A percentile compares a stretch with the other conserved stretches of the same genome.
phyloP scores from a whole-genome alignment of 1,140 invertebrate species.

The Diorhabda sublineata region DNA sequence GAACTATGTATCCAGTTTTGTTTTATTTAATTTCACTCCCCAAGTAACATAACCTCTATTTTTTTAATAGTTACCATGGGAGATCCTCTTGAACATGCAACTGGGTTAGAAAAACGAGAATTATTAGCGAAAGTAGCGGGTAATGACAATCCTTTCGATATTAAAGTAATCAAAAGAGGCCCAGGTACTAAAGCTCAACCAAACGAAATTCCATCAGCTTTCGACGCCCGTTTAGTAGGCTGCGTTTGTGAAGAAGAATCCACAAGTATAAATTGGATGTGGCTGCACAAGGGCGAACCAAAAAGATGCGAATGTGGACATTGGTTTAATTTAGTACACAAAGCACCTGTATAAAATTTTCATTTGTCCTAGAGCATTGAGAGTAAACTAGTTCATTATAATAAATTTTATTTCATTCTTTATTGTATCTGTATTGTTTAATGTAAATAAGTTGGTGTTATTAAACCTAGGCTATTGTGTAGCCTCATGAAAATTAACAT shows the following conservation, averaged over 20 bases:
- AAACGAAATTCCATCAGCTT: slow-evolving; percentile 84
- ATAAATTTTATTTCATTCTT: slow-evolving; percentile 12
- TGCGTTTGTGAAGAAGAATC: slow-evolving; percentile 96
- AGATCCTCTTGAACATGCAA: slow-evolving; percentile 87
- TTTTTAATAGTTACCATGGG: slow-evolving; percentile 58
- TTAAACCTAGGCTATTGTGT: background rate
- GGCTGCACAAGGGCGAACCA: slow-evolving; percentile 80
- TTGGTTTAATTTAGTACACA: slow-evolving; percentile 90
- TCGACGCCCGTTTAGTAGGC: slow-evolving; percentile 84
- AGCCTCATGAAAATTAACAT: too few relatives aligned
- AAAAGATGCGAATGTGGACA: slow-evolving; percentile 92
- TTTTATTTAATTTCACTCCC: background rate
- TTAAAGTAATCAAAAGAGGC: slow-evolving; percentile 74
- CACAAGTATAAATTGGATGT: slow-evolving; percentile 86
- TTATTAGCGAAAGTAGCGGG: slow-evolving; percentile 78
- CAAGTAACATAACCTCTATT: slow-evolving; percentile 16
- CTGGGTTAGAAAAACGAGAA: slow-evolving; percentile 87
- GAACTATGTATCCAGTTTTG: background rate
- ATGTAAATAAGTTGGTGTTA: slow-evolving; percentile 9
- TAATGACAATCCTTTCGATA: slow-evolving; percentile 87
- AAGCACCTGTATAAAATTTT: slow-evolving; percentile 56
- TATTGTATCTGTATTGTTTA: slow-evolving; percentile 9
- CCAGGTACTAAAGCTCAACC: slow-evolving; percentile 81
- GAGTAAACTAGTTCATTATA: slow-evolving; percentile 15
- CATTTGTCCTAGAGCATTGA: slow-evolving; percentile 7